phyloP scores from a whole-genome alignment of 2,113 vertebrate genomes.

The Sakesphorus luctuosus region DNA sequence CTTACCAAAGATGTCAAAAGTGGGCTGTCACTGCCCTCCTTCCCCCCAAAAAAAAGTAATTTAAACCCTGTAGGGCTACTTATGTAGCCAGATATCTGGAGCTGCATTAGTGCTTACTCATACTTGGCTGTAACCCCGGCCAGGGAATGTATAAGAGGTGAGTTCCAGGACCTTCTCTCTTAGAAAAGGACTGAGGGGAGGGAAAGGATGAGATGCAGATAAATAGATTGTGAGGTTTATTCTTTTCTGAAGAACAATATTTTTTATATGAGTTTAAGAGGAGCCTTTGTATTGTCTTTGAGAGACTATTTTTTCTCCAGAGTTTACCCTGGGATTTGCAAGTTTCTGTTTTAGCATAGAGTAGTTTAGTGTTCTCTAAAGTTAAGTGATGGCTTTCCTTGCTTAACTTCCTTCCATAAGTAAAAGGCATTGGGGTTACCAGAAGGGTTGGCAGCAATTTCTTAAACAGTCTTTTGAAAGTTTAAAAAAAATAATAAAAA shows the following conservation, averaged over 20 bases:
- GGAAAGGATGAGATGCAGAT: not conserved
- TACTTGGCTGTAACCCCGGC: not conserved
- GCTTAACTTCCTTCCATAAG: conserved; percentile 41
- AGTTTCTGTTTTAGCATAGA: not conserved
- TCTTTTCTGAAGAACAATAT: not conserved
- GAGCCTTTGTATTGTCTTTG: conserved; percentile 5
- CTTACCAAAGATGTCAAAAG: not conserved
- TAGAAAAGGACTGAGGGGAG: not conserved
- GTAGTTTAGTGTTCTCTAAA: conserved; percentile 68
- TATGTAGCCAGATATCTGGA: not conserved
- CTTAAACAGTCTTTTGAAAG: not conserved
- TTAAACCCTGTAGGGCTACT: not conserved
- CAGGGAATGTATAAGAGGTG: not conserved
- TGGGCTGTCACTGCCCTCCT: not conserved
- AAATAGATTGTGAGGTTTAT: not conserved
- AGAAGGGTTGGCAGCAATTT: conserved; percentile 27
- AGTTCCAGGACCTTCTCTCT: not conserved
- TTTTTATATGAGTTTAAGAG: not conserved
- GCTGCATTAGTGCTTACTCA: not conserved
- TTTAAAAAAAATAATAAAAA: not conserved
- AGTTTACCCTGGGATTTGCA: not conserved
- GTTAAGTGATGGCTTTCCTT: conserved; percentile 73
- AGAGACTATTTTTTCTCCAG: not conserved
- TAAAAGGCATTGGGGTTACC: conserved; percentile 11
- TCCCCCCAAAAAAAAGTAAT: accelerated